These are phyloP conservation scores for Eumacrocentrus americanus DNA, from an alignment of 2,888 invertebrate genomes.

Conservation along the genomic window DNA sequence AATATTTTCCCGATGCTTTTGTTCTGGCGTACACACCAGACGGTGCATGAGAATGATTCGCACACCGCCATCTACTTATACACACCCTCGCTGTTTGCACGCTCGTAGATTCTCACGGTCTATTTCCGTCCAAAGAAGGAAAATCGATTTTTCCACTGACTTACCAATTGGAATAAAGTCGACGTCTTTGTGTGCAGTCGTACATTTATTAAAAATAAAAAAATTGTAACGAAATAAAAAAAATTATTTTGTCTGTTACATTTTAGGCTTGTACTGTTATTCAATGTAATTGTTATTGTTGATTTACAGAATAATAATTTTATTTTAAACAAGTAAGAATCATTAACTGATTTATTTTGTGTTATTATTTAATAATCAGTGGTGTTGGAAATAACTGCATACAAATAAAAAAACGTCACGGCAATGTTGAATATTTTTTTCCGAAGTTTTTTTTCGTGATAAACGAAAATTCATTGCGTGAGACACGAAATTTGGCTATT, in stretches of 20 bases:
- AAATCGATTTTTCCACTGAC: slow-evolving; percentile 18
- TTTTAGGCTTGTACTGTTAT: no score
- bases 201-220: not conserved
- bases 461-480: no score
- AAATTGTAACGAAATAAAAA: no score
- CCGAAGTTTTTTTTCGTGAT: no score
- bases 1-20: not conserved
- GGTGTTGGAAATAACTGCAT: not conserved
- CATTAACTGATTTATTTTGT: no score
- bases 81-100: slow-evolving; percentile 17
- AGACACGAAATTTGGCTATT: no score
- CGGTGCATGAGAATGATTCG: not conserved
- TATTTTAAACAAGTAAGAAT: no score
- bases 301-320: no score
- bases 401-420: no score
- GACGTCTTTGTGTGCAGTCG: slow-evolving; percentile 7
- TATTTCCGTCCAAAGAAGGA: slow-evolving; percentile 18
- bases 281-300: no score
- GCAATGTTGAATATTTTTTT: no score
- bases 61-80: not conserved
- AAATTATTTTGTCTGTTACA: no score
- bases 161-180: slow-evolving; percentile 20
- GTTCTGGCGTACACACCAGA: not conserved
- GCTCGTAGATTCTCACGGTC: slow-evolving; percentile 20
- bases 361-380: not conserved